These are phyloP conservation scores for Tethea ocularis DNA, from an alignment of 2,888 invertebrate genomes.

Conservation along the genomic window DNA sequence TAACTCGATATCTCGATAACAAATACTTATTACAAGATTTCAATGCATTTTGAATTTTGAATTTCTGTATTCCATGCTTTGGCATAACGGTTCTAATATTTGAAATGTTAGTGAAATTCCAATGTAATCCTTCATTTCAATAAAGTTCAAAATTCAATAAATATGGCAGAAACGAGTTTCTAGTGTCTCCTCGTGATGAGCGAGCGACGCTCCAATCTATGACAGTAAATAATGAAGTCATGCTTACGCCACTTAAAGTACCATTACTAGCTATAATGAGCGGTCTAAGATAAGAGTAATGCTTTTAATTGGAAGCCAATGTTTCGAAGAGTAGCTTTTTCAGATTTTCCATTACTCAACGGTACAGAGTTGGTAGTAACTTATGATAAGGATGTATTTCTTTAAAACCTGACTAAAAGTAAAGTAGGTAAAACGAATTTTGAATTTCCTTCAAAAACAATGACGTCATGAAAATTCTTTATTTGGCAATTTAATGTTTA, in stretches of 20 bases:
- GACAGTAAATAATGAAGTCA: constrained; percentile 73
- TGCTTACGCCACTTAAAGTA: constrained; percentile 64
- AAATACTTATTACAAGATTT: neutral
- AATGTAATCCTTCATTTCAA: neutral
- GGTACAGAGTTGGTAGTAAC: too few species aligned
- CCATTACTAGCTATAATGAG: constrained; percentile 71
- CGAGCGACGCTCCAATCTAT: constrained; percentile 56
- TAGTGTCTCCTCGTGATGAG: constrained; percentile 53
- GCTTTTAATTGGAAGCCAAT: constrained; percentile 69
- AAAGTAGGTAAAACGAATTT: too few species aligned
- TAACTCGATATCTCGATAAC: constrained; percentile 8
- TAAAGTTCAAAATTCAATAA: constrained; percentile 2
- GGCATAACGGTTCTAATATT: neutral
- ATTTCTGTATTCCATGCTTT: constrained; percentile 9
- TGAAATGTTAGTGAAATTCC: neutral
- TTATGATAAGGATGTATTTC: too few species aligned
- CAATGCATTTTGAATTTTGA: neutral
- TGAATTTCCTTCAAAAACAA: too few species aligned
- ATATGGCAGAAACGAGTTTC: constrained; percentile 39
- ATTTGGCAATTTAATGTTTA: neutral
- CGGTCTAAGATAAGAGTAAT: constrained; percentile 67
- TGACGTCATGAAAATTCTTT: neutral
- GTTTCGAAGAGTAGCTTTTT: constrained; percentile 11
- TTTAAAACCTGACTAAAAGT: too few species aligned
- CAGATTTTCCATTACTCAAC: neutral